phyloP scores from a whole-genome alignment of 2,888 invertebrate species.

The Philonicus albiceps region DNA sequence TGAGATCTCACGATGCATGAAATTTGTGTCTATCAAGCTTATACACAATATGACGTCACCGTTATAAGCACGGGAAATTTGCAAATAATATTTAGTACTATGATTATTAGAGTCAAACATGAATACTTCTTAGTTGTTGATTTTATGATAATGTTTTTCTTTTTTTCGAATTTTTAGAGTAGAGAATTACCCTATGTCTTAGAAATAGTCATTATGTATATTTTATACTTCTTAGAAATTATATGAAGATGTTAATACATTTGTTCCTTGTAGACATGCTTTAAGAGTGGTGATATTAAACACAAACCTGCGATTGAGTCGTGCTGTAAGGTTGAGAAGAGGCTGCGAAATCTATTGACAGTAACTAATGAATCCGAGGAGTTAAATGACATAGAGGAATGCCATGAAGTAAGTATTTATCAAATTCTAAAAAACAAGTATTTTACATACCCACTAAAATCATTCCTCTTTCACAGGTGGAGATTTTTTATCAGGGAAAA shows the following conservation, averaged over 20 bases:
- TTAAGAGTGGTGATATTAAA: slow-evolving; percentile 54
- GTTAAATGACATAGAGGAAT: slow-evolving; percentile 61
- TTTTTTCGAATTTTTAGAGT: no score
- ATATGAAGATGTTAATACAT: background rate
- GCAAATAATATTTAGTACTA: no score
- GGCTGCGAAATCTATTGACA: slow-evolving; percentile 57
- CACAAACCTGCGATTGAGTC: slow-evolving; percentile 60
- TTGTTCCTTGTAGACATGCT: slow-evolving; percentile 43
- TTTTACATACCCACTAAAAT: background rate
- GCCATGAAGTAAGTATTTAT: slow-evolving; percentile 55
- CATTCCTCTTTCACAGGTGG: slow-evolving; percentile 54
- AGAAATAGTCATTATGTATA: no score
- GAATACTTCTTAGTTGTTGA: no score
- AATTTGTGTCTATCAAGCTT: no score
- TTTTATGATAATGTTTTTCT: no score
- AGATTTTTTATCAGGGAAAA: slow-evolving; percentile 61
- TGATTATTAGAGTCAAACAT: no score
- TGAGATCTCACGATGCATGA: no score
- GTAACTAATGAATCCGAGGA: slow-evolving; percentile 62
- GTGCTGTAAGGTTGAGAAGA: slow-evolving; percentile 61
- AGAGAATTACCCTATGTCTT: no score
- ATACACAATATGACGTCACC: no score
- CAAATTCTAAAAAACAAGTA: background rate
- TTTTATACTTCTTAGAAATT: no score
- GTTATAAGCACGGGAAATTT: no score